Conservation (phyloP, 2,888 invertebrate species). For the Cylindroiulus punctatus region DNA sequence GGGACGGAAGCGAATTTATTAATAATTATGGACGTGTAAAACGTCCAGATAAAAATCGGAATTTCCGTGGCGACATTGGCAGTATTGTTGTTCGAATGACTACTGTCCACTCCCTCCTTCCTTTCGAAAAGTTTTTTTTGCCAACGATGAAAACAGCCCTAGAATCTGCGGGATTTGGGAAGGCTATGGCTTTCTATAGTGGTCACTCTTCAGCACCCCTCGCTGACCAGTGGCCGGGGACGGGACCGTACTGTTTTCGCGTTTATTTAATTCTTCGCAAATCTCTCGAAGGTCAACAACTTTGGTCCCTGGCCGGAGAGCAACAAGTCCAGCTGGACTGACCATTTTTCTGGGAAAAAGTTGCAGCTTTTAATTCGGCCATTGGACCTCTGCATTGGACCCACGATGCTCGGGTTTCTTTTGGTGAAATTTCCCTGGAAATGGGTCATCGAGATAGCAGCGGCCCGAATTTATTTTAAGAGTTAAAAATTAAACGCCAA, state of each 20-base stretch:
- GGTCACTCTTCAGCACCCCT: not conserved
- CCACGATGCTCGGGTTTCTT: no score
- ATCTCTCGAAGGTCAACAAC: slow-evolving; percentile 22
- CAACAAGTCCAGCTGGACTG: slow-evolving; percentile 42
- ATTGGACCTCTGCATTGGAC: not conserved
- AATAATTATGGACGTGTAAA: not conserved
- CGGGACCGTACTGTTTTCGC: not conserved
- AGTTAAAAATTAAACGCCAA: not conserved
- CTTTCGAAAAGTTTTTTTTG: not conserved
- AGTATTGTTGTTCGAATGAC: slow-evolving; percentile 4
- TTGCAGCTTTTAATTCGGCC: not conserved
- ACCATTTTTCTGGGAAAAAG: slow-evolving; percentile 32
- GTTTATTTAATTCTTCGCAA: slow-evolving; percentile 32
- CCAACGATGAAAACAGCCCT: not conserved
- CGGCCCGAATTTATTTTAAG: not conserved
- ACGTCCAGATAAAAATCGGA: not conserved
- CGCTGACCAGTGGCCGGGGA: slow-evolving; percentile 20
- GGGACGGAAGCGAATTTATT: slow-evolving; percentile 17
- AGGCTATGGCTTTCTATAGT: not conserved
- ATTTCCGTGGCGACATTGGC: not conserved
- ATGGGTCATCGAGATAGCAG: not conserved
- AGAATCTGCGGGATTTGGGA: not conserved
- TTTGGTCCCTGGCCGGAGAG: slow-evolving; percentile 22
- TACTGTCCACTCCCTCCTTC: slow-evolving; percentile 15
- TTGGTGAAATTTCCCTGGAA: not conserved